Conservation (phyloP, 2,113 vertebrate genomes). For the Gambusia affinis region DNA sequence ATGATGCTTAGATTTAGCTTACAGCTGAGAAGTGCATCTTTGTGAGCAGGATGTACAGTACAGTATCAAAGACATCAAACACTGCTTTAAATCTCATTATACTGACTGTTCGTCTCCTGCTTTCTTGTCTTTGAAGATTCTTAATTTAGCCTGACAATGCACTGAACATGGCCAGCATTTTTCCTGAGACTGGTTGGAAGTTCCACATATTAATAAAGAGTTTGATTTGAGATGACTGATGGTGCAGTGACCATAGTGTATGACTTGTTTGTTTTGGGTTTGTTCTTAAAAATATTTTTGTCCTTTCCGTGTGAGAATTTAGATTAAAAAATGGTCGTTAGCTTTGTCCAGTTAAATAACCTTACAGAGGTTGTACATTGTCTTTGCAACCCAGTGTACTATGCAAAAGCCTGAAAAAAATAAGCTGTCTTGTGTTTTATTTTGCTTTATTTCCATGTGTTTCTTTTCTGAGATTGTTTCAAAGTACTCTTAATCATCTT, state of each 20-base stretch:
- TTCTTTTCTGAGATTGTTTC: too few species aligned
- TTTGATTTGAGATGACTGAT: background rate
- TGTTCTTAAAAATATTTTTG: too few species aligned
- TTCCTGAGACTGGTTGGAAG: background rate
- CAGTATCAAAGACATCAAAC: conserved; percentile 28
- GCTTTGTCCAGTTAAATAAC: too few species aligned
- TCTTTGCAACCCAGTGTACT: too few species aligned
- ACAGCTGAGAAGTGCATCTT: conserved; percentile 32
- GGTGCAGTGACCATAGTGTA: background rate
- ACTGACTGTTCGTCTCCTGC: conserved; percentile 9
- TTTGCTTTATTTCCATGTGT: too few species aligned
- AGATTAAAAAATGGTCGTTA: too few species aligned
- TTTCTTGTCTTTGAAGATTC: conserved; percentile 30
- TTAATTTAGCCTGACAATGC: background rate
- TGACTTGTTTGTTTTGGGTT: background rate
- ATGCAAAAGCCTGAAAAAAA: too few species aligned
- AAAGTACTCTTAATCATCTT: too few species aligned
- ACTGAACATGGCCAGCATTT: background rate
- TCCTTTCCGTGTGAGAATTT: too few species aligned
- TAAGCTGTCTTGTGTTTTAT: too few species aligned
- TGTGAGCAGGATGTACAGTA: conserved; percentile 29
- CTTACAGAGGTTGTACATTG: too few species aligned
- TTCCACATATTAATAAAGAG: background rate
- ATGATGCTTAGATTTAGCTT: conserved; percentile 19
- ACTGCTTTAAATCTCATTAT: conserved; percentile 6